Conservation (phyloP, 2,113 vertebrate species). For the Plestiodon gilberti region DNA sequence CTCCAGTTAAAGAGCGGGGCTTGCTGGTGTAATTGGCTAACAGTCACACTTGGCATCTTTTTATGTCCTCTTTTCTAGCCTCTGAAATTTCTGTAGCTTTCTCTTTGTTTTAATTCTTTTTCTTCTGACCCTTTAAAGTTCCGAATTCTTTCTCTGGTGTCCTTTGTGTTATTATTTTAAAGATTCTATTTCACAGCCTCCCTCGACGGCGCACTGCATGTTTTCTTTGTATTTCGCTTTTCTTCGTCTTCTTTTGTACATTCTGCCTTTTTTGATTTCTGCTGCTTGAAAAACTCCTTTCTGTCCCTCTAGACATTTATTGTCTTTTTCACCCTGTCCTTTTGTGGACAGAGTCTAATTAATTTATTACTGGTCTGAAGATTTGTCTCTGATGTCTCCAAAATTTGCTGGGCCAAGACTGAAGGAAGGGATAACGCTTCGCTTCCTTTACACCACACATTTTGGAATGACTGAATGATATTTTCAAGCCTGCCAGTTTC, state of each 20-base stretch:
- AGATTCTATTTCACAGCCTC: constrained; percentile 50
- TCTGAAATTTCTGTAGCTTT: constrained; percentile 51
- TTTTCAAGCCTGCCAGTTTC: constrained; percentile 11
- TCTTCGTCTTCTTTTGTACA: constrained; percentile 50
- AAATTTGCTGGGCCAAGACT: background rate
- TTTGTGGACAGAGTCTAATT: constrained; percentile 33
- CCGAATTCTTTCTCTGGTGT: constrained; percentile 42
- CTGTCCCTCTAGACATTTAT: constrained; percentile 57
- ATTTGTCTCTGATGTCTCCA: constrained; percentile 37
- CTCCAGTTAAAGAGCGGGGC: constrained; percentile 35
- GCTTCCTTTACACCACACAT: constrained; percentile 23
- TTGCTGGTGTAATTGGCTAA: constrained; percentile 43
- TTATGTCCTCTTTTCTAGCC: constrained; percentile 35
- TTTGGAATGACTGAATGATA: constrained; percentile 10
- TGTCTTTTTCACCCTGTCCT: constrained; percentile 53
- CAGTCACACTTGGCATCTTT: constrained; percentile 34
- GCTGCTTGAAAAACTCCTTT: constrained; percentile 60
- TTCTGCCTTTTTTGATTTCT: constrained; percentile 55
- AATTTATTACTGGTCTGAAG: constrained; percentile 52
- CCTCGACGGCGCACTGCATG: constrained; percentile 35
- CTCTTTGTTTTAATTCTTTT: constrained; percentile 51
- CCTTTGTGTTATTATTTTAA: constrained; percentile 53
- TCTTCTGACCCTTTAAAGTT: constrained; percentile 19
- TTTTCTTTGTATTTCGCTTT: constrained; percentile 53
- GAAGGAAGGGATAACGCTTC: background rate